Evolutionary conservation across 1,140 invertebrate species (phyloP).

Genomic region (Parasteatoda tepidariorum): DNA sequence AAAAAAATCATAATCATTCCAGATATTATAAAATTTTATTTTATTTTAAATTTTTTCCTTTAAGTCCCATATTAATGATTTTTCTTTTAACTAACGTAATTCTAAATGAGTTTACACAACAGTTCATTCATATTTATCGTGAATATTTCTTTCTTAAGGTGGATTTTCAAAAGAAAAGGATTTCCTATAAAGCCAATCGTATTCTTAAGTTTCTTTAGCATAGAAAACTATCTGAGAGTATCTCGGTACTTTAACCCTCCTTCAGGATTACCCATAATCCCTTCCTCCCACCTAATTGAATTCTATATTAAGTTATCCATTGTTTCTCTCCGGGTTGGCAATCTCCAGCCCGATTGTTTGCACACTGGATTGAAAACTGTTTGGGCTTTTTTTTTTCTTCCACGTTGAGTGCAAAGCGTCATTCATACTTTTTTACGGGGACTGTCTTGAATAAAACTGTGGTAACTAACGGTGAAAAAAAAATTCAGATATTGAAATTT

Average conservation of each 20-base stretch:
- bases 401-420: not conserved
- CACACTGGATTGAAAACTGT: not conserved
- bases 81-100: too few species aligned
- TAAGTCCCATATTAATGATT: too few species aligned
- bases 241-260: not conserved
- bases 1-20: too few species aligned
- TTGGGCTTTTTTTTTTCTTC: not conserved
- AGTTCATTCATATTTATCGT: too few species aligned
- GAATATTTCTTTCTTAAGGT: too few species aligned
- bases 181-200: too few species aligned
- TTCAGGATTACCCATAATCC: conserved; percentile 17
- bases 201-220: too few species aligned
- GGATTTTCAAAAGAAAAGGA: too few species aligned
- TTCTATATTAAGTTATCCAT: conserved; percentile 14
- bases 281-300: conserved; percentile 7
- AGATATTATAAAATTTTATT: too few species aligned
- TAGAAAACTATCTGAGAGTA: too few species aligned
- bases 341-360: not conserved
- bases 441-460: not conserved
- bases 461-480: not conserved
- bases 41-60: too few species aligned
- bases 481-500: not conserved
- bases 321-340: not conserved
- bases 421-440: not conserved
- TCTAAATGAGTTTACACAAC: too few species aligned